phyloP scores from a whole-genome alignment of 2,797 vertebrate genomes.

The Danionella dracula region DNA sequence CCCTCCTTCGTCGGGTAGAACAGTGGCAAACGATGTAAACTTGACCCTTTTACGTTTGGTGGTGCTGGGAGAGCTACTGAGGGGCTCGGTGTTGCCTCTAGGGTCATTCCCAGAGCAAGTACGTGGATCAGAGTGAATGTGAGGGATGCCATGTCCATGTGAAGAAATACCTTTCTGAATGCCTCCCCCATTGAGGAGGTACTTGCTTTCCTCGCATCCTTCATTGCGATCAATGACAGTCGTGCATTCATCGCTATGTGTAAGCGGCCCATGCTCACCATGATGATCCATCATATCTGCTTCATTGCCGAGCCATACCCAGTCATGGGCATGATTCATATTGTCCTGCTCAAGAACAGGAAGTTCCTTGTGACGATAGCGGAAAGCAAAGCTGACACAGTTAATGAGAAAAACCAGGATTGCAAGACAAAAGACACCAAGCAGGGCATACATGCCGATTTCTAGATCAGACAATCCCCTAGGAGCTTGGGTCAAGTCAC shows the following conservation, averaged over 20 bases:
- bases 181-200: slow-evolving; percentile 82
- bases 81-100: slow-evolving; percentile 67
- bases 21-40: slow-evolving; percentile 94
- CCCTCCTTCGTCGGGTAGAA: slow-evolving; percentile 85
- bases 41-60: slow-evolving; percentile 93
- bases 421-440: slow-evolving; percentile 94
- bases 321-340: slow-evolving; percentile 94
- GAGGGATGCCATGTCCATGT: slow-evolving; percentile 78
- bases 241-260: slow-evolving; percentile 78
- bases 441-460: slow-evolving; percentile 95
- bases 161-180: slow-evolving; percentile 58
- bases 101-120: slow-evolving; percentile 79
- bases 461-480: slow-evolving; percentile 88
- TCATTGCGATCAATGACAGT: slow-evolving; percentile 83
- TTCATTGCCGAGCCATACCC: slow-evolving; percentile 94
- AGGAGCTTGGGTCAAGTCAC: slow-evolving; percentile 78
- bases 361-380: slow-evolving; percentile 92
- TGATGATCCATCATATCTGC: slow-evolving; percentile 84
- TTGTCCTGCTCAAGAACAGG: slow-evolving; percentile 86
- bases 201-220: slow-evolving; percentile 88
- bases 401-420: slow-evolving; percentile 96
- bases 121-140: slow-evolving; percentile 75
- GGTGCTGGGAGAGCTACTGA: slow-evolving; percentile 74
- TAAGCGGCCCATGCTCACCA: slow-evolving; percentile 73
- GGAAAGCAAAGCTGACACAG: slow-evolving; percentile 94